Evolutionary conservation across 2,113 vertebrate genomes (phyloP), one percentile per base, ranked within the genome.

Genomic region (Ceyx margarethae): DNA sequence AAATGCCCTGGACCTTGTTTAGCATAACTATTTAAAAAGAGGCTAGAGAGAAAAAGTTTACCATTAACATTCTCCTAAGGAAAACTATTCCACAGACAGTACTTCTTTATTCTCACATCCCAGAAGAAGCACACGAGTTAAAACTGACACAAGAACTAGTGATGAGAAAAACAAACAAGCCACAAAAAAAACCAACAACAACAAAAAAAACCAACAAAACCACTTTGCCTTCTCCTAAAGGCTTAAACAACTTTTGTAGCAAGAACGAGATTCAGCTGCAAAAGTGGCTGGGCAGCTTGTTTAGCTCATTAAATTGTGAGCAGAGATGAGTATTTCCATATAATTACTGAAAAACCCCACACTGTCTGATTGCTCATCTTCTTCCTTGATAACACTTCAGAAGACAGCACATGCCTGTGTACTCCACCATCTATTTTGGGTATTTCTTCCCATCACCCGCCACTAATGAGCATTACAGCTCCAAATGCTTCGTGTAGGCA

Each of bases 1-100:
- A 96, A 97, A 94, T 75, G 89, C 71, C 88, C 96, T 75, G 78
- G 71, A 86, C 92, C 91, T 95, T 61, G 68, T 76, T 79, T 48
- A 86, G 75, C 31, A 53, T 62, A 81, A 86, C 62, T 80, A 77
- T 67, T 96, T 60, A 95, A 94, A 92, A 89, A 66, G 76, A 82
- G 75, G 82, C 85, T 61, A 83, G 72, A 64, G 42, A 65, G 42
- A 79, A 92, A 87, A 96, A 95, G 77, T 95, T 95, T 69, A 95
- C 62, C 77, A 83, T 86, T 90, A 86, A 74, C 69, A 78, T 91
- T 94, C 62, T 81, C 76, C 61, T 78, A 86, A 91, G 77, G 73
- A 91, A 91, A 81, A 58, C 58, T 22, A 57, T 48, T 76, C 65
- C n/a, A 54, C 22, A 62, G 61, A 11, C 40, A 84, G 13, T 53